phyloP scores from a whole-genome alignment of 2,797 vertebrate species.

The Enteromius argenteus region DNA sequence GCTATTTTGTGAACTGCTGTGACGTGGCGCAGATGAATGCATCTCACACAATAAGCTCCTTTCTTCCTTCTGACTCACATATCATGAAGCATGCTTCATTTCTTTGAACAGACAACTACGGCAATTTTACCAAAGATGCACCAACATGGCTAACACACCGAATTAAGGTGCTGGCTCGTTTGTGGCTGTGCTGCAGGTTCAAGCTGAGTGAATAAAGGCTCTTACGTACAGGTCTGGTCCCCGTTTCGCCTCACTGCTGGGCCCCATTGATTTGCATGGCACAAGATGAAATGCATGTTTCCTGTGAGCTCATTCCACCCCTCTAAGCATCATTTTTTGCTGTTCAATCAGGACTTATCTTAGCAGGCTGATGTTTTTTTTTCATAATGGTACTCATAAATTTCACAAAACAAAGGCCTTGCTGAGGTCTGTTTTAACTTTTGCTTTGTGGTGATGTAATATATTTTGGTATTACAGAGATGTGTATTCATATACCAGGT shows the following conservation, averaged over 20 bases:
- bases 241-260: conserved; percentile 69
- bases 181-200: conserved; percentile 44
- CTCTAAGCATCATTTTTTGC: conserved; percentile 73
- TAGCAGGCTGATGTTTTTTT: conserved; percentile 59
- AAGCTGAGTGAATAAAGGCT: conserved; percentile 49
- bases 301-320: conserved; percentile 66
- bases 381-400: conserved; percentile 74
- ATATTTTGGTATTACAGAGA: conserved; percentile 19
- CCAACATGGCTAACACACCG: conserved; percentile 9
- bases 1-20: conserved; percentile 17
- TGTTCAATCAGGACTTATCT: conserved; percentile 75
- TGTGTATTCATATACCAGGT: conserved; percentile 44
- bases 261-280: conserved; percentile 75
- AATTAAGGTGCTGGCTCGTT: conserved; percentile 30
- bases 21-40: conserved; percentile 7
- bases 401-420: conserved; percentile 67
- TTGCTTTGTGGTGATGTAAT: conserved; percentile 43
- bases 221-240: conserved; percentile 50
- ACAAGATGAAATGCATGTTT: conserved; percentile 73
- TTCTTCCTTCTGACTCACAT: conserved; percentile 26
- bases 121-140: conserved; percentile 7
- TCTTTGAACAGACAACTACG: background rate
- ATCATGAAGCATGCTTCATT: conserved; percentile 12
- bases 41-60: background rate
- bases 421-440: conserved; percentile 67